Evolutionary conservation across 1,140 invertebrate genomes (phyloP).

Genomic region (Lepidotrigona ventralis): DNA sequence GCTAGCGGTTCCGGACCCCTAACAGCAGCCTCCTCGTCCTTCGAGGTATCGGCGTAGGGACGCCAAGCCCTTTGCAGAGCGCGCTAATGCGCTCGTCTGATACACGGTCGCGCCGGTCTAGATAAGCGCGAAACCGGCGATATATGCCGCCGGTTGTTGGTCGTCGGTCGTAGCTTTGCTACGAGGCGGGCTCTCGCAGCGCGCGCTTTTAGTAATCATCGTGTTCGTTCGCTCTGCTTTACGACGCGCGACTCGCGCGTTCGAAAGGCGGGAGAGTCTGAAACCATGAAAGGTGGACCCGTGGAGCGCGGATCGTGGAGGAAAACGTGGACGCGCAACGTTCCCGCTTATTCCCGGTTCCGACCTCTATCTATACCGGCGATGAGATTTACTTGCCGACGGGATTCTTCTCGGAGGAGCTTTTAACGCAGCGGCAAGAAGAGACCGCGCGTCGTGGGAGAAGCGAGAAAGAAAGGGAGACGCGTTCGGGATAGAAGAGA

Average conservation of each 20-base stretch:
- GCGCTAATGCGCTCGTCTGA: constrained; percentile 64
- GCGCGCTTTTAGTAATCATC: constrained; percentile 43
- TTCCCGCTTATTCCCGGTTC: too few relatives aligned
- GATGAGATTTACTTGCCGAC: constrained; percentile 48
- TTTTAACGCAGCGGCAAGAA: constrained; percentile 29
- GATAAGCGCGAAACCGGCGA: constrained; percentile 59
- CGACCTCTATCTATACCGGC: constrained; percentile 5
- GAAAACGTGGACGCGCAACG: not conserved
- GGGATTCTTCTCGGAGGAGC: constrained; percentile 25
- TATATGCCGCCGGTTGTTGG: constrained; percentile 40
- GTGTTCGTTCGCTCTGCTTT: constrained; percentile 21
- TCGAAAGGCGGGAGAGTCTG: too few relatives aligned
- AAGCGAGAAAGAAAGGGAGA: not conserved
- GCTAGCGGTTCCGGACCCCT: constrained; percentile 32
- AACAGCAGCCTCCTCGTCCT: constrained; percentile 23
- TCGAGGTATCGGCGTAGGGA: constrained; percentile 12
- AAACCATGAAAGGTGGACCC: too few relatives aligned
- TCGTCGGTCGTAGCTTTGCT: not conserved
- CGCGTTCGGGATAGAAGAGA: not conserved
- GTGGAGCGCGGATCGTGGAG: too few relatives aligned
- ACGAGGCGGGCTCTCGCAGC: constrained; percentile 13
- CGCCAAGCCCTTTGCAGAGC: constrained; percentile 39
- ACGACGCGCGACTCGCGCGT: not conserved
- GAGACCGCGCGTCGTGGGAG: not conserved
- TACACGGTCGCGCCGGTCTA: constrained; percentile 49